phyloP scores from a whole-genome alignment of 2,888 invertebrate genomes.

The Yponomeuta malinellus region DNA sequence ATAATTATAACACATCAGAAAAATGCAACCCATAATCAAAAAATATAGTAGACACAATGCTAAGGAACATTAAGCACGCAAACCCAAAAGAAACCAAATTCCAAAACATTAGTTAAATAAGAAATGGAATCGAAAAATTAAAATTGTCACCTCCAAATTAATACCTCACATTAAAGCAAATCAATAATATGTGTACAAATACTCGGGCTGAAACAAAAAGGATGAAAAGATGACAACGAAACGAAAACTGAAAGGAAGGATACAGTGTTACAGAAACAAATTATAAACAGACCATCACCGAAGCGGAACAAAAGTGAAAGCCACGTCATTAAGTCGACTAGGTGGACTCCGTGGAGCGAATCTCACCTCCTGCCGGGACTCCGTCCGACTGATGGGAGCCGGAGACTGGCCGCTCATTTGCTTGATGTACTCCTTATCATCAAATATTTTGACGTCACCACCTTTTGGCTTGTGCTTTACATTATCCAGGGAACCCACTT shows the following conservation, averaged over 20 bases:
- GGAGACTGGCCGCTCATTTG: conserved; percentile 77
- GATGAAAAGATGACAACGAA: conserved; percentile 23
- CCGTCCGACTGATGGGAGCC: conserved; percentile 50
- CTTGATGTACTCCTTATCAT: conserved; percentile 93
- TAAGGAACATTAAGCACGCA: conserved; percentile 12
- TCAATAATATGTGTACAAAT: conserved; percentile 72
- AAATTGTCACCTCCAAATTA: not conserved
- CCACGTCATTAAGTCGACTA: not conserved
- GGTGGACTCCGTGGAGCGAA: conserved; percentile 15
- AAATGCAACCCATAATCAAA: conserved; percentile 10
- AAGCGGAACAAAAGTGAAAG: conserved; percentile 2
- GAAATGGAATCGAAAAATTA: not conserved
- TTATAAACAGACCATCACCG: conserved; percentile 28
- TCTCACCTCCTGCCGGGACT: conserved; percentile 72
- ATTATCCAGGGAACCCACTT: conserved; percentile 93
- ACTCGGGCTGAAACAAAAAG: conserved; percentile 71
- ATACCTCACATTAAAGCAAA: conserved; percentile 28
- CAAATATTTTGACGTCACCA: conserved; percentile 95
- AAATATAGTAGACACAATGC: not conserved
- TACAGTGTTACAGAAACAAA: conserved; percentile 27
- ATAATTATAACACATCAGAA: conserved; percentile 12
- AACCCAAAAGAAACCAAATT: not conserved
- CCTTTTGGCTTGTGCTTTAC: conserved; percentile 94
- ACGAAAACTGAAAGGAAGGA: conserved; percentile 29
- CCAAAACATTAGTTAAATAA: not conserved